A percentile compares a stretch with the other conserved stretches of the same genome.
Conservation (phyloP, 1,140 invertebrate genomes). For the Nylanderia fulva region DNA sequence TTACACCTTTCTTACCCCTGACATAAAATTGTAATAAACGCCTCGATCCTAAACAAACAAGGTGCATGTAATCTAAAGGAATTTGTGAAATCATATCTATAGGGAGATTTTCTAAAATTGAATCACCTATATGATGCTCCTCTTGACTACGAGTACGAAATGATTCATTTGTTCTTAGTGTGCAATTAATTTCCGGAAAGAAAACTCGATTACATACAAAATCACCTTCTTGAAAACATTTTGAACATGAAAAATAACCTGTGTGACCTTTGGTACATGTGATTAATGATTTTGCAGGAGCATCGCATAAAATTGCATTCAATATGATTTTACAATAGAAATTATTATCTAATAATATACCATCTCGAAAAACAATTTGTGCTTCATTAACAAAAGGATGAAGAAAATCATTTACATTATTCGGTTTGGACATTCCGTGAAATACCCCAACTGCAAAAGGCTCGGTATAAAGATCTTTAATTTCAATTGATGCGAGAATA, state of each 20-base stretch:
- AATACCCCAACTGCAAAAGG: background rate
- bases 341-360: background rate
- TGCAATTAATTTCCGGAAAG: background rate
- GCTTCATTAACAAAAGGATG: background rate
- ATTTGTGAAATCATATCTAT: background rate
- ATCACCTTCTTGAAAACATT: background rate
- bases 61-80: background rate
- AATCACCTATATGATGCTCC: background rate
- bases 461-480: background rate
- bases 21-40: background rate
- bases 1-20: background rate
- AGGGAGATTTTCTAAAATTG: background rate
- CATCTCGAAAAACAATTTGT: background rate
- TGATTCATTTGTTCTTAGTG: background rate
- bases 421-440: background rate
- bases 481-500: slow-evolving; percentile 1
- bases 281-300: background rate
- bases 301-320: slow-evolving; percentile 10
- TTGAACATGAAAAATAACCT: background rate
- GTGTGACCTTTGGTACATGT: background rate
- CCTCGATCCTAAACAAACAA: background rate
- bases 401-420: background rate
- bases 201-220: background rate
- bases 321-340: background rate
- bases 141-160: background rate